phyloP scores from a whole-genome alignment of 2,113 vertebrate genomes.

The Urocolius indicus region DNA sequence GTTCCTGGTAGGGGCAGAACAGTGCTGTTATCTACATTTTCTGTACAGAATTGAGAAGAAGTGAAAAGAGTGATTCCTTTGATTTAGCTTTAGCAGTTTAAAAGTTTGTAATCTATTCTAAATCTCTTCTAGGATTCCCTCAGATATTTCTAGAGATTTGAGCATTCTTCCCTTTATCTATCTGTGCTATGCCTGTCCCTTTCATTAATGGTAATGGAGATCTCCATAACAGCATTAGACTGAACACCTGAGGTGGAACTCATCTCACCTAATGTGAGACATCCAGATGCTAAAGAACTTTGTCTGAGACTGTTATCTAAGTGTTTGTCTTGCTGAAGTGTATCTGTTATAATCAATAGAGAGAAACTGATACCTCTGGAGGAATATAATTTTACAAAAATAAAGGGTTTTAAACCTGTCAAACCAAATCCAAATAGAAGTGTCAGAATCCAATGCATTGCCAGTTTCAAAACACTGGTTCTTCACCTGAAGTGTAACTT shows the following conservation, averaged over 20 bases:
- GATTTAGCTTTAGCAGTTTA: background rate
- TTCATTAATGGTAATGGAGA: background rate
- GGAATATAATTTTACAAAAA: constrained; percentile 5
- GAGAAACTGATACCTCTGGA: background rate
- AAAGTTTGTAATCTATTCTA: background rate
- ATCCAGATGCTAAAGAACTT: background rate
- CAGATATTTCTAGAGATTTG: background rate
- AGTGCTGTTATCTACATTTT: background rate
- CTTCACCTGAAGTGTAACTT: background rate
- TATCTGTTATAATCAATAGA: background rate
- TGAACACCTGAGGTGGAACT: background rate
- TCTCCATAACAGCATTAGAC: background rate
- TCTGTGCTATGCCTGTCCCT: background rate
- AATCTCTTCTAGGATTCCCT: background rate
- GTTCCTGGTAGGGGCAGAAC: background rate
- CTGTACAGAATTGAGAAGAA: background rate
- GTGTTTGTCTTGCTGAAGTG: background rate
- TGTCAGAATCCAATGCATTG: background rate
- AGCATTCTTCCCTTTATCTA: background rate
- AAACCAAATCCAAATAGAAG: background rate
- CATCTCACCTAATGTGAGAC: background rate
- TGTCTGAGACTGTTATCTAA: background rate
- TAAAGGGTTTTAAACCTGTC: background rate
- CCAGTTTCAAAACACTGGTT: background rate
- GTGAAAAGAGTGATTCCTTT: background rate